Base-by-base conservation (phyloP, 2,113 vertebrate genomes). In the Passerina amoena region DNA sequence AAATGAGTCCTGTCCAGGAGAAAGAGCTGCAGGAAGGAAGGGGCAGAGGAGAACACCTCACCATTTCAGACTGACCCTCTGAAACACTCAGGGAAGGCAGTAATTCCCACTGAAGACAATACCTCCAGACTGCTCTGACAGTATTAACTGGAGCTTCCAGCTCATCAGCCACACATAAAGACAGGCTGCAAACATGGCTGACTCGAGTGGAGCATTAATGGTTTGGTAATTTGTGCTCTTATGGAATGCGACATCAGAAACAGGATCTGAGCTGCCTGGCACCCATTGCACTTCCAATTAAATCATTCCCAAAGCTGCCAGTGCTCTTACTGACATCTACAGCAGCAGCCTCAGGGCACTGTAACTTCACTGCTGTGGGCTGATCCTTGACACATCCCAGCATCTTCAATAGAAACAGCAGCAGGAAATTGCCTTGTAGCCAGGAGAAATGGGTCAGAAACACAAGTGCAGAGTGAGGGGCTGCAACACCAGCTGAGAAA, bases 141-240 rank as follows among this genome's bases (percentile, higher is more conserved):
- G 45, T 1, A n/a, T 94, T 96, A 96, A 95, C 84, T 79, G 75
- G 73, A 85, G 54, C 86, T 94, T 95, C 88, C 82, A 86, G 88
- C 50, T 92, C 82, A 92, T 42, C 88, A 90, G 64, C 35, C 50
- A 57, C 33, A 84, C 61, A 82, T 5, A 93, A 92, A 94, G 91
- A 33, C 45, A 13, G 0, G 16, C 57, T 84, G 91, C 64, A 82
- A 89, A 85, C 75, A 38, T 0, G 59, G 70, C 57, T 59, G 69
- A 7, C 63, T 14, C 2, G 57, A 87, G 93, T 7, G 42, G 28
- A 75, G 84, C 81, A 72, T 72, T 87, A 94, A 91, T 91, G 53
- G 1, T 21, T 57, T 14, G 61, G 69, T 57, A 33, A 84, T 91
- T 73, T 22, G 80, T 94, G 94, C 86, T 85, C n/a, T 72, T 15